These are phyloP conservation scores for Cyprinella venusta DNA, from an alignment of 2,797 vertebrate species.

Conservation along the genomic window DNA sequence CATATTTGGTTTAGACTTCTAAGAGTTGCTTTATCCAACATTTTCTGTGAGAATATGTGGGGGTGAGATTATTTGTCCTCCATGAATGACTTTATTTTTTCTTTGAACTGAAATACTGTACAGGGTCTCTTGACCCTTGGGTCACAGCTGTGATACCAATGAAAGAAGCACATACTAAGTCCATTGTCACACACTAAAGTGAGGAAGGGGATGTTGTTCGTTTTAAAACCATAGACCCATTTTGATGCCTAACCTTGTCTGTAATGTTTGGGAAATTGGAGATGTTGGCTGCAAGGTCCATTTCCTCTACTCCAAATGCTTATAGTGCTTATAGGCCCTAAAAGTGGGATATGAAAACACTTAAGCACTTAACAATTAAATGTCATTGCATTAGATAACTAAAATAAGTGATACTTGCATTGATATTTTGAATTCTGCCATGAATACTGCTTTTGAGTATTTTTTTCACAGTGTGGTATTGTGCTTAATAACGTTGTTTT, in stretches of 20 bases:
- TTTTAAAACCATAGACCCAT: background rate
- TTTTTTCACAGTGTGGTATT: no score
- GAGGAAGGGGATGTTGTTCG: background rate
- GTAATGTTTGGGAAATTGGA: background rate
- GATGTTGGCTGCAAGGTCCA: background rate
- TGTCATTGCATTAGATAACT: background rate
- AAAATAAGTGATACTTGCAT: background rate
- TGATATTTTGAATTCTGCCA: background rate
- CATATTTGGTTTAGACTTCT: background rate
- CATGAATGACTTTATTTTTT: background rate
- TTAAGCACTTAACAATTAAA: background rate
- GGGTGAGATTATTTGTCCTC: conserved; percentile 2
- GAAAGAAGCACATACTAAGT: conserved; percentile 12
- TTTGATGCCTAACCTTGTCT: background rate
- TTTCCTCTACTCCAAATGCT: conserved; percentile 19
- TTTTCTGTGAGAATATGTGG: conserved; percentile 28
- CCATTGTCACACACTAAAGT: conserved; percentile 37
- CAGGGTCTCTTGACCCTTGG: conserved; percentile 8
- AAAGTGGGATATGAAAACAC: background rate
- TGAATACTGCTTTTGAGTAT: no score
- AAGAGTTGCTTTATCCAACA: background rate
- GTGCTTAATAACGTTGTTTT: no score
- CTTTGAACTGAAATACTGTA: conserved; percentile 11
- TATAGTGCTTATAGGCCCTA: background rate
- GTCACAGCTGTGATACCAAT: conserved; percentile 54